Conservation (phyloP, 2,888 invertebrate species). For the Neuroscelio doddi region DNA sequence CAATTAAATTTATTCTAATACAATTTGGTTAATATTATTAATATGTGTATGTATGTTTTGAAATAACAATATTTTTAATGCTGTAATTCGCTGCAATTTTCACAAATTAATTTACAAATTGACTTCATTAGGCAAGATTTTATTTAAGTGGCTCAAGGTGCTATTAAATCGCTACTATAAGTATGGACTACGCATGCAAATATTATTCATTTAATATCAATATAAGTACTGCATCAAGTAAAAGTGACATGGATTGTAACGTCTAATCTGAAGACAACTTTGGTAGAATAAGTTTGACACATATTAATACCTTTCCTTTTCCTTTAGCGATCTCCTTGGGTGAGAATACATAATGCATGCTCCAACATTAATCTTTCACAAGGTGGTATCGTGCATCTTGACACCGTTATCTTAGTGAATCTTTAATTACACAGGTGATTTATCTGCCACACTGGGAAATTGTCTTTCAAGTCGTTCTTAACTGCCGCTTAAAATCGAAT, state of each 20-base stretch:
- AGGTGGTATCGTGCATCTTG: slow-evolving; percentile 55
- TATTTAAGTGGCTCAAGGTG: too few species aligned
- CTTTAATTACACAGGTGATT: slow-evolving; percentile 64
- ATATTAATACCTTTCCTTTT: slow-evolving; percentile 20
- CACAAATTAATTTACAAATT: too few species aligned
- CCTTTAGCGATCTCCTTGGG: slow-evolving; percentile 28
- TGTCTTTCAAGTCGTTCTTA: slow-evolving; percentile 45
- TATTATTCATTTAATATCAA: slow-evolving; percentile 10
- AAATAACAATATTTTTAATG: too few species aligned
- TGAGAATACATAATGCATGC: slow-evolving; percentile 55
- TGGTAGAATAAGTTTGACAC: slow-evolving; percentile 17
- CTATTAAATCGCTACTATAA: slow-evolving; percentile 21
- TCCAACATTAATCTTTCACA: slow-evolving; percentile 46
- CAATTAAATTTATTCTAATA: too few species aligned
- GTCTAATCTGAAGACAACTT: slow-evolving; percentile 25
- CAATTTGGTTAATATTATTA: too few species aligned
- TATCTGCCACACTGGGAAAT: slow-evolving; percentile 54
- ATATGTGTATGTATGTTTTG: too few species aligned
- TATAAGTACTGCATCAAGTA: slow-evolving; percentile 7
- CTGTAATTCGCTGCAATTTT: too few species aligned
- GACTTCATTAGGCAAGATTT: too few species aligned
- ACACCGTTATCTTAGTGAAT: slow-evolving; percentile 60
- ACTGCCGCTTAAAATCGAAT: slow-evolving; percentile 39
- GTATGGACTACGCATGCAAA: slow-evolving; percentile 19
- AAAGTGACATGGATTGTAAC: slow-evolving; percentile 16